A percentile compares a stretch with the other conserved stretches of the same genome.
Evolutionary conservation across 1,140 invertebrate genomes (phyloP).

Genomic region (Hylaeus volcanicus): DNA sequence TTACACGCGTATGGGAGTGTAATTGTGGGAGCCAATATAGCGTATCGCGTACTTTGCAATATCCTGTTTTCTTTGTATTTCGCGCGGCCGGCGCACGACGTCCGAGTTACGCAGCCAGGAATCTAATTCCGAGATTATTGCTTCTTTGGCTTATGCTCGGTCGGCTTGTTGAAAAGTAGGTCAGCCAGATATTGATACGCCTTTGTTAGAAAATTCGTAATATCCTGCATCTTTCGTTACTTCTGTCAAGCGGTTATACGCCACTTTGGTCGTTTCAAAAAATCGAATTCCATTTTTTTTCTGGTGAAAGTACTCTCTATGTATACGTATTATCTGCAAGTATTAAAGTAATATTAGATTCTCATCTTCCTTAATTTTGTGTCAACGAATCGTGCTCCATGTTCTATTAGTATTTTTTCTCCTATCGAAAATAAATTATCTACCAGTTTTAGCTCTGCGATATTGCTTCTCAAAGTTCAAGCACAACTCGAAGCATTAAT

Average conservation of each 20-base stretch:
- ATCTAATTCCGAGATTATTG: slow-evolving; percentile 16
- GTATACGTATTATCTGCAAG: too few relatives aligned
- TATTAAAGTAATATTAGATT: too few relatives aligned
- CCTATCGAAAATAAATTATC: too few relatives aligned
- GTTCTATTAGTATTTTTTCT: too few relatives aligned
- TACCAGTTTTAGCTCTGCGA: too few relatives aligned
- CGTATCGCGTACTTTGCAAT: slow-evolving; percentile 1
- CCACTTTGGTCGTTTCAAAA: neutral
- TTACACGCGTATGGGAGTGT: neutral
- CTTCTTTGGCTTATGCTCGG: neutral
- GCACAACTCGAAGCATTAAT: too few relatives aligned
- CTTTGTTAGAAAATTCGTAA: slow-evolving; percentile 22
- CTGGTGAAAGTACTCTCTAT: too few relatives aligned
- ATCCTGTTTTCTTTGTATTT: slow-evolving; percentile 22
- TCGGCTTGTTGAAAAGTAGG: slow-evolving; percentile 13
- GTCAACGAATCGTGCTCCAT: too few relatives aligned
- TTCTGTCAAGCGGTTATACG: neutral
- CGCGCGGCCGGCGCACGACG: neutral
- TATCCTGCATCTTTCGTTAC: slow-evolving; percentile 9
- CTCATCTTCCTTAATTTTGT: too few relatives aligned
- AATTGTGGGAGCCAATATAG: slow-evolving; percentile 22
- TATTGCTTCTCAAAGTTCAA: too few relatives aligned
- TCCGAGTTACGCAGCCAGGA: neutral
- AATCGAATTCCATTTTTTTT: too few relatives aligned
- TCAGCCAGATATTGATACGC: neutral